Base-by-base conservation (phyloP, 1,140 invertebrate genomes). In the Diachasmimorpha longicaudata region DNA sequence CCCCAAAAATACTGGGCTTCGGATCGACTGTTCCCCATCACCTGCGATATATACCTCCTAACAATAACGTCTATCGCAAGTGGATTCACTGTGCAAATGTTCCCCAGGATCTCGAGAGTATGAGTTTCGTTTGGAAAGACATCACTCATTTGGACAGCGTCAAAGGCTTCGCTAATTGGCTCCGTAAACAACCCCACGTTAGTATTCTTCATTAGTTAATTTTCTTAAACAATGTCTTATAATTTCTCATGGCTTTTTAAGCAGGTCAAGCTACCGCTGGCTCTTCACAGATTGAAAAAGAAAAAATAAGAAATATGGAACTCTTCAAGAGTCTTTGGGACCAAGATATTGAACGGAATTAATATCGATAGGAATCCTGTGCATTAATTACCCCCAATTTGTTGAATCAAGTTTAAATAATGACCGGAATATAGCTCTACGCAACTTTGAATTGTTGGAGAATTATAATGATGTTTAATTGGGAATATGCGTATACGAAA, bases 111-210 rank as follows among this genome's bases (percentile, higher is more conserved):
- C 75, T 93, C 0, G 86, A 89, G 39, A 89, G 88, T 2, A 92
- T 93, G 91, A 86, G 90, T 0, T 84, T 85, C 19, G 89, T 92
- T 1, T 92, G 90, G 90, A 85, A 90, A 16, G 89, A 87, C 5
- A 90, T 93, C 21, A 87, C 89, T 21, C 85, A 92, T 82, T 82
- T 92, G 4, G 75, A 84, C 9, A 85, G 83, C 73, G 85, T 87
- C 4, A 80, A 78, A 36, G 72, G 82, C 58, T 88, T 87, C 78
- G 36, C 83, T 0, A 77, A 82, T n/a, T 89, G 85, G 83, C 69
- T 88, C 0, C 66, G 79, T 14, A 14, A 71, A 36, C 80, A 81
- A 77, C 72, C 81, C 5, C 6, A 81, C 68, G 85, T 85, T 73
- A 78, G 74, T 75, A 46, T 48, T 58, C 13, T 72, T 68, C 19